These are phyloP conservation scores for Sminthurides aquaticus DNA, from an alignment of 2,888 invertebrate species.

Conservation along the genomic window DNA sequence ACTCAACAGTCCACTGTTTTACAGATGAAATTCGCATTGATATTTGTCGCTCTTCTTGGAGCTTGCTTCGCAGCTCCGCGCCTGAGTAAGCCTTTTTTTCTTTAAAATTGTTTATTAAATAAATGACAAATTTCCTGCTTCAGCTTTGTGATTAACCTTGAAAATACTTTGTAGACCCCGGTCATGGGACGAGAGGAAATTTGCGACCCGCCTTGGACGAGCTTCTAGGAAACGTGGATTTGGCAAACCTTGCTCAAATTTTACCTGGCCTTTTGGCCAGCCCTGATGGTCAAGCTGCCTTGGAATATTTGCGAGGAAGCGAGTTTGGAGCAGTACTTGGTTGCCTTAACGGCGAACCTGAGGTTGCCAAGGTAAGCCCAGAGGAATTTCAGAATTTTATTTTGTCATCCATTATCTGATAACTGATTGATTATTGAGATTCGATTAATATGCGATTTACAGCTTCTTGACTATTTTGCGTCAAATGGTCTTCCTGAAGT, in stretches of 20 bases:
- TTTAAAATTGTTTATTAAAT: too few species aligned
- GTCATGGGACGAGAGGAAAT: too few species aligned
- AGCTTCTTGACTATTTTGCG: too few species aligned
- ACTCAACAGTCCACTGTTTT: too few species aligned
- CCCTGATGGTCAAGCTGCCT: neutral
- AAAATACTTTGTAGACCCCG: too few species aligned
- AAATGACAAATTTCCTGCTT: too few species aligned
- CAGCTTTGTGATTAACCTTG: too few species aligned
- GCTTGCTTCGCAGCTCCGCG: neutral
- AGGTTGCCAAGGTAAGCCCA: neutral
- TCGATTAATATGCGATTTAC: too few species aligned
- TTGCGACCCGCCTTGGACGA: neutral
- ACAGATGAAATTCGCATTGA: neutral
- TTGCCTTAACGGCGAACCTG: neutral
- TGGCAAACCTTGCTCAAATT: neutral
- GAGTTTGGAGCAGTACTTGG: neutral
- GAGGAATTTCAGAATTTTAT: too few species aligned
- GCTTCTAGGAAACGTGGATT: neutral
- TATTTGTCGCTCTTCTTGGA: neutral
- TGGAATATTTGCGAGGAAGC: neutral
- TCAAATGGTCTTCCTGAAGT: too few species aligned
- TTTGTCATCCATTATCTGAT: too few species aligned
- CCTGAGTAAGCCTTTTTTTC: neutral
- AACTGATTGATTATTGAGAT: too few species aligned
- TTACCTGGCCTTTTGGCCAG: neutral